Conservation (phyloP, 2,113 vertebrate species). For the rat (Rattus norvegicus) region GRCr8 NC_086029.1:59574001-59574500, state of each 20-base stretch:
- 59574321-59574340: constrained; percentile 54
- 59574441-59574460: constrained; percentile 80
- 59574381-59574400: constrained; percentile 73
- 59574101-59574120: constrained; percentile 66
- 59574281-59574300: constrained; percentile 52
- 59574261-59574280: constrained; percentile 16
- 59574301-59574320: neutral
- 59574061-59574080: neutral
- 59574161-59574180: constrained; percentile 61
- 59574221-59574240: constrained; percentile 65
- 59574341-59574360: constrained; percentile 56
- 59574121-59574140: constrained; percentile 64
- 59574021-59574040: neutral
- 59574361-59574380: constrained; percentile 69
- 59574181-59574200: constrained; percentile 71
- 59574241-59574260: constrained; percentile 18
- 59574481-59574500: constrained; percentile 71
- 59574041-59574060: neutral
- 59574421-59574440: constrained; percentile 74
- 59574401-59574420: constrained; percentile 81
- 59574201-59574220: constrained; percentile 67
- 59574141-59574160: constrained; percentile 77
- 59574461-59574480: constrained; percentile 73
- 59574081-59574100: constrained; percentile 52
- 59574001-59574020: neutral